Evolutionary conservation across 2,113 vertebrate species (phyloP), one percentile per base, ranked within the genome.

Genomic region (Tenrec ecaudatus): DNA sequence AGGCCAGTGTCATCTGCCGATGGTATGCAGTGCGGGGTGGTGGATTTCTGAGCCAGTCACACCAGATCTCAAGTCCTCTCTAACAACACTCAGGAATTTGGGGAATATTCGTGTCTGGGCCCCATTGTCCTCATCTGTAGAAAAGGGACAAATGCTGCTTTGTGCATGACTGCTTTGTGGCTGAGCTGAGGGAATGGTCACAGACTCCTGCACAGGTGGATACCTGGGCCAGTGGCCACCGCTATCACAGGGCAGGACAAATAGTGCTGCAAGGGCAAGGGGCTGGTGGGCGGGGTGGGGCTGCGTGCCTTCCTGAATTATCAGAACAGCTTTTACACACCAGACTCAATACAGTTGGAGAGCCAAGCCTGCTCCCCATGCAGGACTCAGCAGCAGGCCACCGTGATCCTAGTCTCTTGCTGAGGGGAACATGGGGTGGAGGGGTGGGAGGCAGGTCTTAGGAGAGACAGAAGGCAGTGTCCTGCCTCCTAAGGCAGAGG

Each of bases 341-440:
- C 0, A 7, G 8, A 58, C 27, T 7, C 58, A n/a, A 2, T 27
- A 40, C n/a, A 16, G 23, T 23, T n/a, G n/a, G 23, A 0, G 0
- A 43, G 33, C n/a, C 15, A 7, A 58, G 53, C 27, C 23, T n/a
- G 58, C 73, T 60, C 57, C 12, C 27, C 1, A 16, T 10, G 40
- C 80, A 9, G 77, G 62, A 17, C 71, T 38, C 29, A 6, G 60
- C 31, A 33, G 19, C 23, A 36, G 29, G 76, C 31, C 4, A 2
- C 17, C 0, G 3, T 29, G 80, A 43, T 60, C 71, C 79, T 4
- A 57, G 73, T 2, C 3, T 36, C 60, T 14, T 33, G 58, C 15
- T 23, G 19, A 16, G n/a, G 17, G 57, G 85, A 93, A 36, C 3
- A 38, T 0, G 23, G n/a, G 57, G 33, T 20, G 22, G 33, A n/a